phyloP scores from a whole-genome alignment of 2,888 invertebrate genomes.

The Cepaea hortensis region DNA sequence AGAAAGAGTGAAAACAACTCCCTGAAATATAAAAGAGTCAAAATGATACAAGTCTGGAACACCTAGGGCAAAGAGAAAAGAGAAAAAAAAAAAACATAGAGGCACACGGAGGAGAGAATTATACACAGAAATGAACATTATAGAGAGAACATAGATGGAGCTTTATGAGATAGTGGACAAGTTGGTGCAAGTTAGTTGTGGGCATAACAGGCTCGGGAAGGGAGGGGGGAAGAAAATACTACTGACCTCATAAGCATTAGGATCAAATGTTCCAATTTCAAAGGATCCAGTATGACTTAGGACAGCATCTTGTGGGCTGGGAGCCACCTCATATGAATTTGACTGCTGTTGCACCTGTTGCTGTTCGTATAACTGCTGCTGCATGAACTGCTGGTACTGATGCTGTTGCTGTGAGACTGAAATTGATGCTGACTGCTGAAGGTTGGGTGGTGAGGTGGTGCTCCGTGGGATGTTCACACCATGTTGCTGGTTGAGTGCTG shows the following conservation, averaged over 20 bases:
- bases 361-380: constrained; percentile 6
- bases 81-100: too few species aligned
- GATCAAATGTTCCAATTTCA: constrained; percentile 51
- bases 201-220: too few species aligned
- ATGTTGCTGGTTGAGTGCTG: not conserved
- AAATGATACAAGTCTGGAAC: too few species aligned
- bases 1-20: too few species aligned
- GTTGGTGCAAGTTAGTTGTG: too few species aligned
- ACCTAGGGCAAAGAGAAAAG: too few species aligned
- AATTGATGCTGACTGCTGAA: constrained; percentile 47
- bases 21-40: too few species aligned
- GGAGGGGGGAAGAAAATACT: not conserved
- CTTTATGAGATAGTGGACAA: too few species aligned
- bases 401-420: not conserved
- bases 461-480: constrained; percentile 32
- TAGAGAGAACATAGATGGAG: too few species aligned
- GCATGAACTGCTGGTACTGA: constrained; percentile 26
- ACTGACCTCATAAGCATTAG: constrained; percentile 45
- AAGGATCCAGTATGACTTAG: constrained; percentile 28
- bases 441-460: constrained; percentile 51
- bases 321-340: not conserved
- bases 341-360: constrained; percentile 22
- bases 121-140: too few species aligned
- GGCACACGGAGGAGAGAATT: too few species aligned
- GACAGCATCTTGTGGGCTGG: not conserved